Percentiles rank a stretch among this genome's conserved stretches.
phyloP scores from a whole-genome alignment of 2,888 invertebrate species.

The Monochamus alternatus region DNA sequence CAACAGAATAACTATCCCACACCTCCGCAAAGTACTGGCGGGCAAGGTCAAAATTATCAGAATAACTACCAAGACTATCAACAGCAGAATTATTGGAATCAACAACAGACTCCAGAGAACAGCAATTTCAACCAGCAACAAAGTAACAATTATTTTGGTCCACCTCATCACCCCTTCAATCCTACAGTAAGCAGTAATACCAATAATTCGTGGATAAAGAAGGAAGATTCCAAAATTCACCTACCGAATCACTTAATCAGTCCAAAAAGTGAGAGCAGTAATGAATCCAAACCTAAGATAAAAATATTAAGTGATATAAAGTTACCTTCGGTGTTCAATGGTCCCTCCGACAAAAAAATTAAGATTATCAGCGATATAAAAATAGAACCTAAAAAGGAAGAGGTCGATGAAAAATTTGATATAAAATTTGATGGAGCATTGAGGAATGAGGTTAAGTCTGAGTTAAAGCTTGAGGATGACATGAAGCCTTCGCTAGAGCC shows the following conservation, averaged over 20 bases:
- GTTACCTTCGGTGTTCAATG: conserved; percentile 62
- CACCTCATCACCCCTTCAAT: conserved; percentile 60
- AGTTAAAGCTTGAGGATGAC: conserved; percentile 54
- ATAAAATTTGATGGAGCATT: conserved; percentile 70
- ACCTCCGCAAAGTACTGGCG: not conserved
- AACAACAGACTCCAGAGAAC: conserved; percentile 44
- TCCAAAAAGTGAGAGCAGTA: conserved; percentile 63
- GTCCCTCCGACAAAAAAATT: conserved; percentile 64
- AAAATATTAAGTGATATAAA: conserved; percentile 70
- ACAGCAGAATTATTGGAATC: conserved; percentile 53
- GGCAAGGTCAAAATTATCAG: conserved; percentile 42
- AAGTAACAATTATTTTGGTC: conserved; percentile 60
- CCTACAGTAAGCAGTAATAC: conserved; percentile 57
- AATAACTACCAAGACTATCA: conserved; percentile 48
- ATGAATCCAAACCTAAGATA: conserved; percentile 68
- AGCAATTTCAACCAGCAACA: conserved; percentile 50
- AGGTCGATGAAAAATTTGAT: conserved; percentile 72
- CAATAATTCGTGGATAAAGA: conserved; percentile 65
- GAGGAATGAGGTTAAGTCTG: conserved; percentile 68
- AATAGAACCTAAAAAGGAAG: conserved; percentile 68
- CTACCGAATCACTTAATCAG: conserved; percentile 55
- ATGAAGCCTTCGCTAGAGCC: conserved; percentile 71
- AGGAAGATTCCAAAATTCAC: conserved; percentile 60
- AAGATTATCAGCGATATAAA: conserved; percentile 69
- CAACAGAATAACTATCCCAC: conserved; percentile 5